A percentile compares a stretch with the other conserved stretches of the same genome.
phyloP scores from a whole-genome alignment of 2,113 vertebrate species.

The Carollia perspicillata region DNA sequence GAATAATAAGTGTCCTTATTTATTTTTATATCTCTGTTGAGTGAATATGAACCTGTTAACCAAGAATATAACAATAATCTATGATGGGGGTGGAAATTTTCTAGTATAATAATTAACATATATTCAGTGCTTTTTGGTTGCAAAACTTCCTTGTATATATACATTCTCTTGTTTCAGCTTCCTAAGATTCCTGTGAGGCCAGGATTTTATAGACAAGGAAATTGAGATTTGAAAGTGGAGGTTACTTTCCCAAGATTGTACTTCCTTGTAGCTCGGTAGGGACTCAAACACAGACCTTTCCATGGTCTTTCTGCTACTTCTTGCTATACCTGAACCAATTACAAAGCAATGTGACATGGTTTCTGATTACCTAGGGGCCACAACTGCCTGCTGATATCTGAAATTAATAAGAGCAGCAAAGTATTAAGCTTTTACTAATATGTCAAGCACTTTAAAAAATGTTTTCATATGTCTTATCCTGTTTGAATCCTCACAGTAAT shows the following conservation, averaged over 20 bases:
- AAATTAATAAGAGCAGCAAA: neutral
- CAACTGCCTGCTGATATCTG: neutral
- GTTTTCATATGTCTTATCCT: neutral
- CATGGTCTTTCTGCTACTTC: neutral
- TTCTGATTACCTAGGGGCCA: neutral
- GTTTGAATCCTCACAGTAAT: neutral
- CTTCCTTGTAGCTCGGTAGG: neutral
- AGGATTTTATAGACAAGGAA: conserved; percentile 18
- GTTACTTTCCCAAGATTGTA: neutral
- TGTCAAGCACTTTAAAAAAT: neutral
- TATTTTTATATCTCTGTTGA: conserved; percentile 14
- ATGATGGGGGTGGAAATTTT: neutral
- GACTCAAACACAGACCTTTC: neutral
- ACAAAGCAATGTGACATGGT: neutral
- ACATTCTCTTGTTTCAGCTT: neutral
- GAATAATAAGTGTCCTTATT: neutral
- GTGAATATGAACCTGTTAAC: conserved; percentile 26
- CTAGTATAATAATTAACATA: neutral
- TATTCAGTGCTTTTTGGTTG: neutral
- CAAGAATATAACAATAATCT: neutral
- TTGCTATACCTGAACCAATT: neutral
- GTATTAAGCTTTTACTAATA: neutral
- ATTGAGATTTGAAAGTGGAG: neutral
- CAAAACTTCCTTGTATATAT: neutral
- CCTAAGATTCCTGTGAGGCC: neutral